Evolutionary conservation across 35 echinoderm and acorn worm species (phyloP).

Genomic region (Amphiura filiformis): DNA sequence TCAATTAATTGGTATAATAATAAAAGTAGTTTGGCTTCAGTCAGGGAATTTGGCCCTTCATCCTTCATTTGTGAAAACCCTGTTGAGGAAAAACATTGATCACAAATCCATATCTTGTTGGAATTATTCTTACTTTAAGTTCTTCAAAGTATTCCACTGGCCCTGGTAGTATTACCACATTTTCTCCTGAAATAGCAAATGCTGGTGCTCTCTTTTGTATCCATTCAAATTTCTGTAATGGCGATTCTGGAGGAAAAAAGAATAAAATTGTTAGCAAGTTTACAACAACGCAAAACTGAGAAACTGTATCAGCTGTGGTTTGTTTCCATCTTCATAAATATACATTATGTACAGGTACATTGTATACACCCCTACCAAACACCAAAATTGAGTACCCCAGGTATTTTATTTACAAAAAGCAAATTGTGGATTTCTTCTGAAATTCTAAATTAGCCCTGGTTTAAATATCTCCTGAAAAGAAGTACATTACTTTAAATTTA

Average conservation of each 20-base stretch:
- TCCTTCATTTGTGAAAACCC: too few species aligned
- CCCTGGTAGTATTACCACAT: constrained; percentile 43
- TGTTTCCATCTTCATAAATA: not conserved
- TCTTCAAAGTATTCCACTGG: constrained; percentile 41
- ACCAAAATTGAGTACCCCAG: too few species aligned
- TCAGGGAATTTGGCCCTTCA: not conserved
- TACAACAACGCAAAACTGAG: too few species aligned
- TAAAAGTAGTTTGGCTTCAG: not conserved
- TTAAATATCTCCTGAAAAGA: too few species aligned
- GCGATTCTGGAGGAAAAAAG: not conserved
- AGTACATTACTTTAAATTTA: too few species aligned
- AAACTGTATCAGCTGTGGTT: too few species aligned
- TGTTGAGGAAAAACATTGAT: not conserved
- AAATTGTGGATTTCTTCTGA: too few species aligned
- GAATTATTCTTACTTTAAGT: constrained; percentile 40
- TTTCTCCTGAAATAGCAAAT: constrained; percentile 40
- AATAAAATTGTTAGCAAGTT: not conserved
- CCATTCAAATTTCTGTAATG: constrained; percentile 40
- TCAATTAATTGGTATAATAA: not conserved
- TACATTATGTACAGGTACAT: not conserved
- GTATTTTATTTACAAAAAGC: too few species aligned
- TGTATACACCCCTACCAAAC: too few species aligned
- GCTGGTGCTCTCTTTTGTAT: constrained; percentile 39
- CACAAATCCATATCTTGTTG: not conserved
- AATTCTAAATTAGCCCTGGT: too few species aligned